These are phyloP conservation scores for Cataglyphis rosenhaueri DNA, from an alignment of 2,888 invertebrate genomes.

Conservation along the genomic window DNA sequence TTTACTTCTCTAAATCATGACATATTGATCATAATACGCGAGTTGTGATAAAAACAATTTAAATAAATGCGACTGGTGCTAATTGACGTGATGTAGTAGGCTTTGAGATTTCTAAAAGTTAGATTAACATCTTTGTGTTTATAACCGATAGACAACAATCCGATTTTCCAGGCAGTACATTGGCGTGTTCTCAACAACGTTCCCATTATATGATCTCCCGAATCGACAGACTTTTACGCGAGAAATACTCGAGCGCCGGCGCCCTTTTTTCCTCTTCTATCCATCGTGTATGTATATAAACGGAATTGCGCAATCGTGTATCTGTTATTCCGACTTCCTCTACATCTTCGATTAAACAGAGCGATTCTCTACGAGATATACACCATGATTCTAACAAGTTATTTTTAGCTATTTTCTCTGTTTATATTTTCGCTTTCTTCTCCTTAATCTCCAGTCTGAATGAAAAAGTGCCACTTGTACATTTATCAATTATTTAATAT, in stretches of 20 bases:
- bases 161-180: slow-evolving; percentile 21
- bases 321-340: slow-evolving; percentile 28
- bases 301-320: slow-evolving; percentile 42
- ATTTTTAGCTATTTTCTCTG: slow-evolving; percentile 10
- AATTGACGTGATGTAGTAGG: neutral
- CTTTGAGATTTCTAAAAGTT: neutral
- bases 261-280: slow-evolving; percentile 25
- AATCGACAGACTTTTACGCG: slow-evolving; percentile 14
- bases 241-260: slow-evolving; percentile 13
- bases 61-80: neutral
- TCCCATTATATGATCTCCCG: slow-evolving; percentile 39
- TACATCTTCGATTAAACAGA: slow-evolving; percentile 19
- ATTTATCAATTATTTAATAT: slow-evolving; percentile 11
- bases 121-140: neutral
- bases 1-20: neutral
- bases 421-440: slow-evolving; percentile 7
- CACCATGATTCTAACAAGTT: neutral
- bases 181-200: slow-evolving; percentile 29
- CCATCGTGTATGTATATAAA: slow-evolving; percentile 18
- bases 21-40: neutral
- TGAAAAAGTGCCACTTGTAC: neutral
- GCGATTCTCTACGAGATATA: neutral
- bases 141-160: slow-evolving; percentile 13
- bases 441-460: neutral
- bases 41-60: neutral